These are phyloP conservation scores for Babyrousa celebensis DNA, from an alignment of 2,797 vertebrate genomes.

Conservation along the genomic window DNA sequence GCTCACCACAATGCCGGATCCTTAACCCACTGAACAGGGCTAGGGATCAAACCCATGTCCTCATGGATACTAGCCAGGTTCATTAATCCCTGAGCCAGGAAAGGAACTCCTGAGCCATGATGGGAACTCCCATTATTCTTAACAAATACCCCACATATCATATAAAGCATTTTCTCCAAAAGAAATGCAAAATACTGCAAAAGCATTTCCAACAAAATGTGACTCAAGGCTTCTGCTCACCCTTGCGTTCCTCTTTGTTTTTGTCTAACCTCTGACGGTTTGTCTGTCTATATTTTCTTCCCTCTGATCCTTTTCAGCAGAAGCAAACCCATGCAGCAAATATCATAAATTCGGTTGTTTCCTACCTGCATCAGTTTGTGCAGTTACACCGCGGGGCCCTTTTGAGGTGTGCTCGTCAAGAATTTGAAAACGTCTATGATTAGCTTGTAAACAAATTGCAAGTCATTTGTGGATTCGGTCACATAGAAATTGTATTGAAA, in stretches of 20 bases:
- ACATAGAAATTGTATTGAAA: constrained; percentile 57
- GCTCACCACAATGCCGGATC: too few species aligned
- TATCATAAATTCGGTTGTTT: constrained; percentile 64
- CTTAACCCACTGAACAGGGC: too few species aligned
- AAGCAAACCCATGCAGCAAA: neutral
- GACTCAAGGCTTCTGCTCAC: neutral
- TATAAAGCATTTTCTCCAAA: constrained; percentile 38
- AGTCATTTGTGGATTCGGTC: constrained; percentile 56
- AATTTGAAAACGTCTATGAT: constrained; percentile 49
- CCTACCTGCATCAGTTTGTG: neutral
- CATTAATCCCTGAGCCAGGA: too few species aligned
- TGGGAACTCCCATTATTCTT: neutral
- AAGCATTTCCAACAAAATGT: neutral
- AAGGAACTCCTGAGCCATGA: too few species aligned
- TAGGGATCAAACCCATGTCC: too few species aligned
- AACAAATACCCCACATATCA: neutral
- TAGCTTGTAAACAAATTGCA: constrained; percentile 73
- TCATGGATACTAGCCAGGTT: too few species aligned
- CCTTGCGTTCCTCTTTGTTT: neutral
- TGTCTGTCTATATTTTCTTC: neutral
- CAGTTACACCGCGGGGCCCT: neutral
- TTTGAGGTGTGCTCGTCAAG: neutral
- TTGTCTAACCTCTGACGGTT: neutral
- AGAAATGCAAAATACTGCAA: constrained; percentile 63
- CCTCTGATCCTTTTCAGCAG: neutral